Evolutionary conservation across 35 echinoderm and acorn worm species (phyloP), one percentile per base, ranked within the genome.

Genomic region (Heliocidaris erythrogramma): DNA sequence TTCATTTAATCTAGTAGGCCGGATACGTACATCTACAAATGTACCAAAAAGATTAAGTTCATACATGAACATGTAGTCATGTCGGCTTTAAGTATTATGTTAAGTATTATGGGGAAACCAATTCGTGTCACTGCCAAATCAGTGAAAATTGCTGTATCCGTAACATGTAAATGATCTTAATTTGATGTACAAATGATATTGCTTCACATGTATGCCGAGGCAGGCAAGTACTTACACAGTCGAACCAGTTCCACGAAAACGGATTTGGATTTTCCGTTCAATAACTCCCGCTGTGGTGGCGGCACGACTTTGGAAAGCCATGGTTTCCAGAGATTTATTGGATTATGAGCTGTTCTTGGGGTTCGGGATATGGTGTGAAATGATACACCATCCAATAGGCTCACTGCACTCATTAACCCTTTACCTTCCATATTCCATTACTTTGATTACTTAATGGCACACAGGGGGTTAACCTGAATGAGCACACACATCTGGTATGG

Each of bases 141-240:
- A 78, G 5, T n/a, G 18, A 18, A 78, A 78, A 78, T 78, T 21
- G n/a, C 65, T n/a, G 18, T n/a, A 27, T 78, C 18, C 65, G 21
- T n/a, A 78, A 78, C 65, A 78, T n/a, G 65, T 24, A 78, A 78
- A 78, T 27, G 27, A 78, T 78, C 65, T 18, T 78, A 78, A 78
- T 78, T 78, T 78, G 21, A 78, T 78, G 65, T 78, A n/a, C 65
- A 78, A 78, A 78, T 78, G 65, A 78, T 78, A 78, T 21, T n/a
- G 7, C 65, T 78, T n/a, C 21, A 78, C 65, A 27, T 78, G 27
- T 78, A 27, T 24, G 27, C 65, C 65, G 65, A 78, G 65, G 65
- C 21, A 78, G 4, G 65, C 65, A n/a, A n/a, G n/a, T n/a, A n/a
- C 65, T 78, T n/a, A 24, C 65, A 27, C 65, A 24, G 7, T 78